These are phyloP conservation scores for Noctua pronuba DNA, from an alignment of 2,888 invertebrate genomes.

Conservation along the genomic window DNA sequence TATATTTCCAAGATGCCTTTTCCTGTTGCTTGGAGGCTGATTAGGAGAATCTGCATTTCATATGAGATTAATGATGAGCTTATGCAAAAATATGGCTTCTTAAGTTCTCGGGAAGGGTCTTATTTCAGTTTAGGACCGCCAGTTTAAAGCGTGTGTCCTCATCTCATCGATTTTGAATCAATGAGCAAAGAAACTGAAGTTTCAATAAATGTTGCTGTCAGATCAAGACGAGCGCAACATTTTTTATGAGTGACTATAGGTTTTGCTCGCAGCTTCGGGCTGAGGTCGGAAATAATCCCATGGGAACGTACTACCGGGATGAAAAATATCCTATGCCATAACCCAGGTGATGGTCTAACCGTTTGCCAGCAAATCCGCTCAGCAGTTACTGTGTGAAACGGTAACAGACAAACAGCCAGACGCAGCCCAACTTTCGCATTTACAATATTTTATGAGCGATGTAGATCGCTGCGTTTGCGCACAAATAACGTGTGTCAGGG, in stretches of 20 bases:
- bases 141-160: constrained; percentile 5
- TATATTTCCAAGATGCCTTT: constrained; percentile 46
- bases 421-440: neutral
- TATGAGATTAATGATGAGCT: constrained; percentile 53
- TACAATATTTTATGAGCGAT: constrained; percentile 20
- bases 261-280: neutral
- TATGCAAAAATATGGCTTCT: constrained; percentile 37
- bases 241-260: constrained; percentile 13
- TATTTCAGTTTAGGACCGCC: constrained; percentile 18
- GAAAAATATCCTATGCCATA: neutral
- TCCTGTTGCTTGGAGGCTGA: constrained; percentile 42
- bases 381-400: neutral
- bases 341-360: neutral
- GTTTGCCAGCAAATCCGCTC: neutral
- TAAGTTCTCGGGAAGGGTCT: constrained; percentile 19
- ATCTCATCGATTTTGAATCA: constrained; percentile 41
- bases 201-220: constrained; percentile 53
- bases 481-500: constrained; percentile 62
- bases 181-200: constrained; percentile 37
- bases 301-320: neutral
- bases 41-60: constrained; percentile 48
- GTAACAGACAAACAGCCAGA: constrained; percentile 1
- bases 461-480: constrained; percentile 57
- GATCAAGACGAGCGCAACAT: constrained; percentile 52
- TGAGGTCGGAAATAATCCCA: neutral